Conservation (phyloP, 2,797 vertebrate genomes). For the Periparus ater region DNA sequence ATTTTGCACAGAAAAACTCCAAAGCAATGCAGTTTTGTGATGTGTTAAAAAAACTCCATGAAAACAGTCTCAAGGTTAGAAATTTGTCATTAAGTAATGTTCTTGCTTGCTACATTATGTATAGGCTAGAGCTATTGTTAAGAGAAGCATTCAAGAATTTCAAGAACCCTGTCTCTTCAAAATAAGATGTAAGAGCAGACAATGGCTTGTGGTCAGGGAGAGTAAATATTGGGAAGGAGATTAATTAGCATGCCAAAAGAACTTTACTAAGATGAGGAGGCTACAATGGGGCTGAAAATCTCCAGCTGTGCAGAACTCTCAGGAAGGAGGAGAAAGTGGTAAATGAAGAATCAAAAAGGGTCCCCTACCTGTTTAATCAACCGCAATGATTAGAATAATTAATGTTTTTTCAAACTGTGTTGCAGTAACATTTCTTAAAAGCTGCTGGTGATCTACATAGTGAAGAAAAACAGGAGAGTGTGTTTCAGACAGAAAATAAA, state of each 20-base stretch:
- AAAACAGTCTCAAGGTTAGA: not conserved
- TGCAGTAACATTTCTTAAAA: not conserved
- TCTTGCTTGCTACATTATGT: not conserved
- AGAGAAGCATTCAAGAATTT: conserved; percentile 26
- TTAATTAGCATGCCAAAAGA: conserved; percentile 65
- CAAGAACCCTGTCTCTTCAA: conserved; percentile 34
- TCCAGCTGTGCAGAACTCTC: conserved; percentile 40
- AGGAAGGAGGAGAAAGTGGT: conserved; percentile 21
- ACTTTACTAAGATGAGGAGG: conserved; percentile 17
- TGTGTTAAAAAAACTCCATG: not conserved
- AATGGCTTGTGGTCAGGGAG: conserved; percentile 35
- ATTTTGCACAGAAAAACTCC: not conserved
- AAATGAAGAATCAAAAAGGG: conserved; percentile 10
- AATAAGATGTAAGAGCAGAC: conserved; percentile 49
- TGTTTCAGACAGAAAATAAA: not conserved
- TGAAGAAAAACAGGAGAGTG: not conserved
- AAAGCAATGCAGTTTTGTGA: not conserved
- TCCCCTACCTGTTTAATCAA: conserved; percentile 42
- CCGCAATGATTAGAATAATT: not conserved
- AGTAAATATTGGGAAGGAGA: conserved; percentile 52
- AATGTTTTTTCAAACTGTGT: not conserved
- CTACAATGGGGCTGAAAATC: conserved; percentile 39
- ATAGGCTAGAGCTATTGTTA: not conserved
- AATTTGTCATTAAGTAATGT: not conserved
- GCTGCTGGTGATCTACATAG: not conserved